phyloP scores from a whole-genome alignment of 2,797 vertebrate genomes.

The Oophaga sylvatica region DNA sequence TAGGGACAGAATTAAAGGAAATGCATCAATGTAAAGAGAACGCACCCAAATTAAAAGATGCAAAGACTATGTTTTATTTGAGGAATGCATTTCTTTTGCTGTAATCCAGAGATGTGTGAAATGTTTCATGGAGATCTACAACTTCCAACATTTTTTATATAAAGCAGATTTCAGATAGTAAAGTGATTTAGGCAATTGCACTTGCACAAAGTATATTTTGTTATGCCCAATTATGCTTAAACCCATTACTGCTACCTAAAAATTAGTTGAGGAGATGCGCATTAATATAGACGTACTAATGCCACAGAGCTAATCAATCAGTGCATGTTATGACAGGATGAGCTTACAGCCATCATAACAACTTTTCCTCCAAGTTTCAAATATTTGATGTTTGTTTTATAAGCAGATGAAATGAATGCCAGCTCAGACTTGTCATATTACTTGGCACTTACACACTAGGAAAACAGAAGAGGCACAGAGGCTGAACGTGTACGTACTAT shows the following conservation, averaged over 20 bases:
- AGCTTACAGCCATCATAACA: constrained; percentile 22
- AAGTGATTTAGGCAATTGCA: background rate
- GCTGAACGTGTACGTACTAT: background rate
- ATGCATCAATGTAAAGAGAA: background rate
- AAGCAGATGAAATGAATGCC: constrained; percentile 41
- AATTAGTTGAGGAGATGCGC: background rate
- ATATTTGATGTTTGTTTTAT: constrained; percentile 44
- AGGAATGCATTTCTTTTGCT: too few species aligned
- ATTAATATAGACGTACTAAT: background rate
- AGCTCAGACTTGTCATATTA: constrained; percentile 11
- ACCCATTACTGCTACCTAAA: background rate
- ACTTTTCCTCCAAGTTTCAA: constrained; percentile 43
- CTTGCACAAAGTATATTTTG: background rate
- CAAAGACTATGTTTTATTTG: background rate
- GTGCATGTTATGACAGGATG: constrained; percentile 17
- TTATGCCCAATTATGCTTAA: background rate
- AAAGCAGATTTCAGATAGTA: background rate
- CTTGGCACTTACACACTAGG: constrained; percentile 17
- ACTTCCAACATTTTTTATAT: background rate
- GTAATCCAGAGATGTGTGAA: background rate
- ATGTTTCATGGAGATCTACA: background rate
- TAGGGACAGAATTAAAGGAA: background rate
- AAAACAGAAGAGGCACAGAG: constrained; percentile 3
- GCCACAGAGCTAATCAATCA: constrained; percentile 35
- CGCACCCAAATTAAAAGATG: background rate